phyloP scores from a whole-genome alignment of 1,140 invertebrate species.

The Microplitis demolitor region DNA sequence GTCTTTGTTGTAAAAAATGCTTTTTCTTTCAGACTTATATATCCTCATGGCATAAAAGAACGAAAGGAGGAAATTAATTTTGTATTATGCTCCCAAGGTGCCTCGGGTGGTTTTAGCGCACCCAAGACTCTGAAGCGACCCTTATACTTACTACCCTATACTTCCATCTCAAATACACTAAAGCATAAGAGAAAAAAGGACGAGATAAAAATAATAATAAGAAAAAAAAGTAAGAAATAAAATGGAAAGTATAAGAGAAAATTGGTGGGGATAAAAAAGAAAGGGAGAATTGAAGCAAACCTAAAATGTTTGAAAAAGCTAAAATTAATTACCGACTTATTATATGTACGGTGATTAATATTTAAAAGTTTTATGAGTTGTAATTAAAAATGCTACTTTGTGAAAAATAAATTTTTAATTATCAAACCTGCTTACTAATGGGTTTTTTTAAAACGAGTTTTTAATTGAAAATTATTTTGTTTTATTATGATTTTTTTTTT shows the following conservation, averaged over 20 bases:
- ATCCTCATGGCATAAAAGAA: slow-evolving; percentile 5
- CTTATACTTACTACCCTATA: not conserved
- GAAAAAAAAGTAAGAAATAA: not conserved
- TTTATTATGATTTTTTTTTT: no score
- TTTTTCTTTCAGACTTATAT: no score
- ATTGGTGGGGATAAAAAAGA: not conserved
- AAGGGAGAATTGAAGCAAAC: not conserved
- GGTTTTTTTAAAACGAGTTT: no score
- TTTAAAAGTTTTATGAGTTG: no score
- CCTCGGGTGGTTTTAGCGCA: slow-evolving; percentile 28
- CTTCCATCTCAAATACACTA: not conserved
- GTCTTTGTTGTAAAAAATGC: no score
- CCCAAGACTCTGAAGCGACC: slow-evolving; percentile 8
- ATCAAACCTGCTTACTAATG: no score
- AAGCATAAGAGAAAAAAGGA: not conserved
- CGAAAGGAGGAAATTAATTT: slow-evolving; percentile 41
- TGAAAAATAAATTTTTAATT: no score
- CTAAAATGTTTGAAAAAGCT: no score
- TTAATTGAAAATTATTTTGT: no score
- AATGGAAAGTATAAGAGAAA: not conserved
- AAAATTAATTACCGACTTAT: not conserved
- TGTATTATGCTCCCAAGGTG: slow-evolving; percentile 38
- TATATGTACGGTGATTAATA: not conserved
- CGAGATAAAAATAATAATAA: slow-evolving; percentile 6
- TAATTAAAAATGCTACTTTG: no score